phyloP scores from a whole-genome alignment of 2,888 invertebrate genomes.

The Aleiodes alternator region DNA sequence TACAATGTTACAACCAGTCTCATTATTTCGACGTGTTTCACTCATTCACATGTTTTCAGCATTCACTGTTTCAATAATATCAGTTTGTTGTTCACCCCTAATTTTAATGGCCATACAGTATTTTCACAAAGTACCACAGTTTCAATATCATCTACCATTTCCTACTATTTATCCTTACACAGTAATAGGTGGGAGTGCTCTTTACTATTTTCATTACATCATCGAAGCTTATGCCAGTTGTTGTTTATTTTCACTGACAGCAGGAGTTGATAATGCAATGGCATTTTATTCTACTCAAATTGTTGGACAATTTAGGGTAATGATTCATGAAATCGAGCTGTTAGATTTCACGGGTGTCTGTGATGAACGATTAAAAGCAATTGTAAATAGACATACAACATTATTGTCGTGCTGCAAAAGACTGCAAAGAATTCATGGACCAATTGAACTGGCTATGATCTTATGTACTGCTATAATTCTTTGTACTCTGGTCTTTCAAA shows the following conservation, averaged over 20 bases:
- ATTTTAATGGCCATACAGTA: slow-evolving; percentile 47
- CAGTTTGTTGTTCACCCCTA: slow-evolving; percentile 36
- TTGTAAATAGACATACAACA: slow-evolving; percentile 48
- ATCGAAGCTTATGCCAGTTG: slow-evolving; percentile 48
- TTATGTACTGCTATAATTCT: slow-evolving; percentile 58
- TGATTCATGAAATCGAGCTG: slow-evolving; percentile 48
- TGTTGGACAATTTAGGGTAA: slow-evolving; percentile 56
- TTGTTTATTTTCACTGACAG: slow-evolving; percentile 46
- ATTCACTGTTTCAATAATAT: not conserved
- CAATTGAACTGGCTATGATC: slow-evolving; percentile 58
- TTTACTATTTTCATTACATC: slow-evolving; percentile 54
- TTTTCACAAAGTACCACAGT: slow-evolving; percentile 28
- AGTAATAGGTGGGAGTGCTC: slow-evolving; percentile 37
- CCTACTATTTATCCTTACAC: slow-evolving; percentile 56
- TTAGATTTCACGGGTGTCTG: slow-evolving; percentile 41
- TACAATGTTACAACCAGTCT: not conserved
- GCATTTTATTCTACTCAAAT: slow-evolving; percentile 61
- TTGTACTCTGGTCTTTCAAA: slow-evolving; percentile 61
- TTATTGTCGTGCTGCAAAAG: slow-evolving; percentile 52
- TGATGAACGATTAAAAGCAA: slow-evolving; percentile 45
- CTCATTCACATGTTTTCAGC: not conserved
- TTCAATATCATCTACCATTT: slow-evolving; percentile 49
- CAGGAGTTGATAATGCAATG: slow-evolving; percentile 47
- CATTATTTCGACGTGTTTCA: not conserved
- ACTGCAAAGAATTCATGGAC: slow-evolving; percentile 59